These are phyloP conservation scores for Neopipo cinnamomea DNA, from an alignment of 2,113 vertebrate genomes.

Conservation along the genomic window DNA sequence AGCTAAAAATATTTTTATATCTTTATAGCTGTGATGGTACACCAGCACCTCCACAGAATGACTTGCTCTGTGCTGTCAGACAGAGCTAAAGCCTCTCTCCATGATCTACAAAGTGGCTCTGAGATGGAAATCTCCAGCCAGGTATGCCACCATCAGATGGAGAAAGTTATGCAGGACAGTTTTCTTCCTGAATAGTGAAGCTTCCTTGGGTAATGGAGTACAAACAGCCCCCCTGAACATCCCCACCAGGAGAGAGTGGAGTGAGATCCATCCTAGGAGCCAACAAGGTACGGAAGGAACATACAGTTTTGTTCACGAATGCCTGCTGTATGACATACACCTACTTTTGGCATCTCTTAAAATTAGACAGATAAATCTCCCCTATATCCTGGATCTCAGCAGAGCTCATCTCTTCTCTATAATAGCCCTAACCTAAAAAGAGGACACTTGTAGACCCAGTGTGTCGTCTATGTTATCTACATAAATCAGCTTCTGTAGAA, in stretches of 20 bases:
- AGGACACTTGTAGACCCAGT: neutral
- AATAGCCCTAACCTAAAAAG: neutral
- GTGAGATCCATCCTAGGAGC: neutral
- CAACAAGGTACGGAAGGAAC: neutral
- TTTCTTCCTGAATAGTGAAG: neutral
- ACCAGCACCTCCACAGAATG: neutral
- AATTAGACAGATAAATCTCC: neutral
- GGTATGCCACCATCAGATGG: neutral
- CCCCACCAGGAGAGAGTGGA: neutral
- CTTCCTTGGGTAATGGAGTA: neutral
- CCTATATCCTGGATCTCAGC: fast-evolving
- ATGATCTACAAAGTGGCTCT: neutral
- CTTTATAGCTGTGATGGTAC: neutral
- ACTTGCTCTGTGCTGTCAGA: neutral
- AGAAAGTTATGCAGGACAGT: neutral
- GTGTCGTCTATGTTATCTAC: neutral
- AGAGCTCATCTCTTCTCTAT: neutral
- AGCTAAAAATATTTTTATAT: neutral
- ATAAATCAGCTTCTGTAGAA: neutral
- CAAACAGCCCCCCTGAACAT: neutral
- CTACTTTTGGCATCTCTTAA: neutral
- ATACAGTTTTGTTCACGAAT: neutral
- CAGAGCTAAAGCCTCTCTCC: neutral
- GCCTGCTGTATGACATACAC: neutral
- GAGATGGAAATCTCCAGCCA: neutral